Conservation (phyloP, 2,113 vertebrate genomes). For the Manacus vitellinus region DNA sequence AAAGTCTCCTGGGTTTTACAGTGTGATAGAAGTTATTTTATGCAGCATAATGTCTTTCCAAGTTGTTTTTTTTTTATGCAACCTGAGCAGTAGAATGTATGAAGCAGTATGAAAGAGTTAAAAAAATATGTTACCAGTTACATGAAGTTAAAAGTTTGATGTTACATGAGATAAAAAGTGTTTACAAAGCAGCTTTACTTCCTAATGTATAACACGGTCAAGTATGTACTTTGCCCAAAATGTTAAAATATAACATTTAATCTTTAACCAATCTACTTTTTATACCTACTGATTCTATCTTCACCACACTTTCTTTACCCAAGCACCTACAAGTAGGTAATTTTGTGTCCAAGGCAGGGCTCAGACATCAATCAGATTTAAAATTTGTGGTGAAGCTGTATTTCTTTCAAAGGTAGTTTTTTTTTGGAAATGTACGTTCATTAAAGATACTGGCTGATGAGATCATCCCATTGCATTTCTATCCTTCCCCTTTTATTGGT, state of each 20-base stretch:
- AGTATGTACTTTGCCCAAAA: neutral
- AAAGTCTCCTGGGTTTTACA: neutral
- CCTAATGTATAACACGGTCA: neutral
- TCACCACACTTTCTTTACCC: neutral
- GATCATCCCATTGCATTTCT: neutral
- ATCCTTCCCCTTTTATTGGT: neutral
- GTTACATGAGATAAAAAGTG: neutral
- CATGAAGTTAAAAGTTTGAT: neutral
- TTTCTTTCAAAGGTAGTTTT: neutral
- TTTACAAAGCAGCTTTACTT: neutral
- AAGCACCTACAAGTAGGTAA: neutral
- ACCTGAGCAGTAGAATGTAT: neutral
- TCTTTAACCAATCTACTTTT: neutral
- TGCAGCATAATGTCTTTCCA: neutral
- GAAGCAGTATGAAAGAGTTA: neutral
- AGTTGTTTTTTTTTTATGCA: neutral
- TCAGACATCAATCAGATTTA: neutral
- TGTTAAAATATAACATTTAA: neutral
- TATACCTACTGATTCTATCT: neutral
- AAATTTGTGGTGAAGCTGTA: neutral
- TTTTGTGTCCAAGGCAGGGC: neutral
- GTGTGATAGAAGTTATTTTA: neutral
- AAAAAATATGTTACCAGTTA: neutral
- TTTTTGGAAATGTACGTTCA: neutral
- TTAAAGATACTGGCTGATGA: neutral